Percentiles rank a stretch among this genome's conserved stretches.
Conservation (phyloP, 2,113 vertebrate species). For the Mus spicilegus region DNA sequence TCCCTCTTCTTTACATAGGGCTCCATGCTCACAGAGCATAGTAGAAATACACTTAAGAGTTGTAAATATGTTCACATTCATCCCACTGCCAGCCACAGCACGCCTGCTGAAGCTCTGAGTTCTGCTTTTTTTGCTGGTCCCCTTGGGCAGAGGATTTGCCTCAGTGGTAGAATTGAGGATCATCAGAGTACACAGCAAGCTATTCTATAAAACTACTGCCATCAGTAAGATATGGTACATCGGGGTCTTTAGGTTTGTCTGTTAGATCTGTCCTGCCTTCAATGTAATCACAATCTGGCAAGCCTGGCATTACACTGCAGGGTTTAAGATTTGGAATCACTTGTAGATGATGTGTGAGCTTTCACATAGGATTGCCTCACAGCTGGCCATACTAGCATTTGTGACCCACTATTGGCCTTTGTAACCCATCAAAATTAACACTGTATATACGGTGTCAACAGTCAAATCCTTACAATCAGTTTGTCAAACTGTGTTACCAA, state of each 20-base stretch:
- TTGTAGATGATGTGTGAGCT: neutral
- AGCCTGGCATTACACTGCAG: neutral
- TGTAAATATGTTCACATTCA: neutral
- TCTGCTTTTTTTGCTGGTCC: neutral
- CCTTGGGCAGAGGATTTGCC: neutral
- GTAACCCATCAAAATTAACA: neutral
- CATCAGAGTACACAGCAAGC: neutral
- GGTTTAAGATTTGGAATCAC: neutral
- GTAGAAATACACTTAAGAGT: too few relatives aligned
- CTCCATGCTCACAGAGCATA: neutral
- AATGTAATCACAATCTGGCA: neutral
- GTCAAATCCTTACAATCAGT: neutral
- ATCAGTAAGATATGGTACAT: neutral
- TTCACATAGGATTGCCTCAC: neutral
- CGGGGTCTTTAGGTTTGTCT: neutral
- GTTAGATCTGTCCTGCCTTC: neutral
- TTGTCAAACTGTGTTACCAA: neutral
- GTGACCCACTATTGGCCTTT: neutral
- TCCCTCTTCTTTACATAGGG: neutral
- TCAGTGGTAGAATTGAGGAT: neutral
- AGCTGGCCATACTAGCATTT: neutral
- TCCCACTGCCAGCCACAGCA: neutral
- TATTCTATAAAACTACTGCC: neutral
- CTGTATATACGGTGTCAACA: neutral
- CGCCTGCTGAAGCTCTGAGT: neutral